These are phyloP conservation scores for Andrena haemorrhoa DNA, from an alignment of 2,888 invertebrate species.

Conservation along the genomic window DNA sequence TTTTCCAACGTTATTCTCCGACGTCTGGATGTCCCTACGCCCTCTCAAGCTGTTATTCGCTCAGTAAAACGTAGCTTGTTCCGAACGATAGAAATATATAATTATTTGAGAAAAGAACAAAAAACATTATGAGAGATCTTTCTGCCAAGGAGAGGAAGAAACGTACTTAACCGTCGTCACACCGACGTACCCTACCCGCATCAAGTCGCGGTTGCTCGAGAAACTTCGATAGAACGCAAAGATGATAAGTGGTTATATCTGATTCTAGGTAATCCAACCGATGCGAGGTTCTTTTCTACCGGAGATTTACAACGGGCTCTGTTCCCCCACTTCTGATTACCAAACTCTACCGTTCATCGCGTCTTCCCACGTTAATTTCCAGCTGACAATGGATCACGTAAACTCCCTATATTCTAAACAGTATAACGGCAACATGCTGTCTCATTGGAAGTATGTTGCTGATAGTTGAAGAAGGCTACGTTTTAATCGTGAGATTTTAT, in stretches of 20 bases:
- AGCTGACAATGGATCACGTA: neutral
- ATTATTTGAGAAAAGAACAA: constrained; percentile 26
- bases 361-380: neutral
- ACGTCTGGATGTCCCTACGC: constrained; percentile 34
- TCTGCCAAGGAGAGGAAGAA: constrained; percentile 14
- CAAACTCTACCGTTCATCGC: neutral
- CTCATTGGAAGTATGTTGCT: neutral
- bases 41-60: constrained; percentile 44
- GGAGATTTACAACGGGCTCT: neutral
- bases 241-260: constrained; percentile 24
- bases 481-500: neutral
- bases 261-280: neutral
- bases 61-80: constrained; percentile 47
- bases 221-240: neutral
- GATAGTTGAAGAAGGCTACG: neutral
- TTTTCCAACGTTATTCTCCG: neutral
- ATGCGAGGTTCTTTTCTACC: neutral
- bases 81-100: constrained; percentile 52
- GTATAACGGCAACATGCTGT: neutral
- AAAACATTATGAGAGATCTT: constrained; percentile 21
- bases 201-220: neutral
- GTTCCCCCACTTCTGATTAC: neutral
- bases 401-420: too few species aligned
- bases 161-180: constrained; percentile 60
- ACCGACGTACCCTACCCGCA: constrained; percentile 21